phyloP scores from a whole-genome alignment of 2,888 invertebrate species.

The Nemotelus pantherinus region DNA sequence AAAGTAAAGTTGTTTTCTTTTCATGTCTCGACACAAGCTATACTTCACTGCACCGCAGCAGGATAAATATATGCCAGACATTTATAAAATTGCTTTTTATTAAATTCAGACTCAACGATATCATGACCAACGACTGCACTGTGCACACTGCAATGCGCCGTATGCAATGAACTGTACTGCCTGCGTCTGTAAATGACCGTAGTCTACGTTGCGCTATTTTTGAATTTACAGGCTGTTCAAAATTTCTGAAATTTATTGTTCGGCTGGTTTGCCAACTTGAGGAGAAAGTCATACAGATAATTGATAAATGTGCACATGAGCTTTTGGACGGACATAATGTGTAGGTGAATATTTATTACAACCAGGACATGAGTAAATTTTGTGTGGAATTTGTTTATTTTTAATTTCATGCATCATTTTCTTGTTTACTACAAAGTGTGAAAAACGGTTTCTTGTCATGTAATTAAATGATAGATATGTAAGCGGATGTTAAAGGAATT shows the following conservation, averaged over 20 bases:
- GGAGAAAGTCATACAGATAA: constrained; percentile 25
- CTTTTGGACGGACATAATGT: background rate
- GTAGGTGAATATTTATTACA: no score
- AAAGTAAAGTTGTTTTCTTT: constrained; percentile 27
- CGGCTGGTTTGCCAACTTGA: constrained; percentile 1
- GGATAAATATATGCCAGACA: background rate
- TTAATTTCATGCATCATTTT: no score
- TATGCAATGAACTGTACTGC: background rate
- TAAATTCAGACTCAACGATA: background rate
- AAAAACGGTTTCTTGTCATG: no score
- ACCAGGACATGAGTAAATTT: no score
- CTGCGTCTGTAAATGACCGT: background rate
- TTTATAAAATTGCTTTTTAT: constrained; percentile 33
- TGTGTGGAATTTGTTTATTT: no score
- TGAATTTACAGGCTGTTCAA: constrained; percentile 3
- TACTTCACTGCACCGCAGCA: background rate
- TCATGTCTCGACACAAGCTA: background rate
- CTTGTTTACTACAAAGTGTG: no score
- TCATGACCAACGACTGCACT: background rate
- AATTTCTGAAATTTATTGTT: constrained; percentile 32
- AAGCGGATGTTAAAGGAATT: no score
- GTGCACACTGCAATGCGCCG: constrained; percentile 5
- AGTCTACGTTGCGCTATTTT: constrained; percentile 24
- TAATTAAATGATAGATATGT: no score
- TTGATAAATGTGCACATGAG: constrained; percentile 11